phyloP scores from a whole-genome alignment of 1,140 invertebrate genomes.

The Cephus cinctus region DNA sequence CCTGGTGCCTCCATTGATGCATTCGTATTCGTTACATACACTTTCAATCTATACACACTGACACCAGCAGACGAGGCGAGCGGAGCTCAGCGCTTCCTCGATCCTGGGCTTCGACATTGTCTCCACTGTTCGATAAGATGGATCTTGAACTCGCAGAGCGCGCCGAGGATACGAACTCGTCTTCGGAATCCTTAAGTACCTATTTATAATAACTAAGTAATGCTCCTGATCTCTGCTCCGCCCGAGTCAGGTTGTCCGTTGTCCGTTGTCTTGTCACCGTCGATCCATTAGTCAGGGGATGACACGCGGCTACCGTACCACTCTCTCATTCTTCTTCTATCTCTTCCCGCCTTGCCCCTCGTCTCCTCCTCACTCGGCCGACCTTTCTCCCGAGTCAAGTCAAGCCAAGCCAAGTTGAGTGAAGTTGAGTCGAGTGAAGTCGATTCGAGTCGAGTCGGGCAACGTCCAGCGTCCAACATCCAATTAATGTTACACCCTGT shows the following conservation, averaged over 20 bases:
- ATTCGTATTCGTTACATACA: too few species aligned
- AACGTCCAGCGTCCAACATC: constrained; percentile 42
- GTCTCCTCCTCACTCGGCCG: constrained; percentile 18
- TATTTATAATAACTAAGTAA: constrained; percentile 45
- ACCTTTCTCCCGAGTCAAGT: constrained; percentile 22
- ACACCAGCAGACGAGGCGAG: constrained; percentile 5
- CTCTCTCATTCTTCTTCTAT: background rate
- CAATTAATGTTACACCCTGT: constrained; percentile 51
- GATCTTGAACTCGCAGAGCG: constrained; percentile 28
- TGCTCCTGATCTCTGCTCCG: background rate
- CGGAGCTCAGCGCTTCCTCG: constrained; percentile 23
- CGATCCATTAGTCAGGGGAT: constrained; percentile 49
- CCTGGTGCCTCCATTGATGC: too few species aligned
- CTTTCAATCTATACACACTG: too few species aligned
- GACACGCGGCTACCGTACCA: constrained; percentile 45
- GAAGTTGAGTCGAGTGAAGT: too few species aligned
- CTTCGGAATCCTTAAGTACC: constrained; percentile 29
- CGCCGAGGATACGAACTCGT: constrained; percentile 1
- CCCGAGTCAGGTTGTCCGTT: constrained; percentile 23
- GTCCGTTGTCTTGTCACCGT: constrained; percentile 41
- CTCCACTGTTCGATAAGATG: constrained; percentile 34
- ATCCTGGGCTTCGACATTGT: constrained; percentile 4
- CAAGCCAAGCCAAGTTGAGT: too few species aligned
- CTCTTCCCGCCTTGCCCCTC: background rate
- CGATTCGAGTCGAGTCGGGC: too few species aligned